Evolutionary conservation across 2,888 invertebrate genomes (phyloP).

Genomic region (Noctua janthe): DNA sequence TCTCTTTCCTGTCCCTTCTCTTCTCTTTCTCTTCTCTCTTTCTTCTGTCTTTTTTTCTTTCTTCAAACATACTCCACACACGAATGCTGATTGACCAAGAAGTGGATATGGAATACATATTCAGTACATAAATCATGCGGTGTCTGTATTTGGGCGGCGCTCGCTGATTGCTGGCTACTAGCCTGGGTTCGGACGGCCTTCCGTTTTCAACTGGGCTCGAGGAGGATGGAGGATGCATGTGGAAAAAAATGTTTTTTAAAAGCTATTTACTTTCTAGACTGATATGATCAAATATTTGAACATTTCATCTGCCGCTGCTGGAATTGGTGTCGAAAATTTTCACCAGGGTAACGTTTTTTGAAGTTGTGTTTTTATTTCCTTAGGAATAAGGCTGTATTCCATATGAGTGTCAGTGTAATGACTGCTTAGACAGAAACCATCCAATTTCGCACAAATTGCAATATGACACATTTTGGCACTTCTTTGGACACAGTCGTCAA

Average conservation of each 20-base stretch:
- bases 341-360: background rate
- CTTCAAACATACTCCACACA: constrained; percentile 1
- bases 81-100: constrained; percentile 45
- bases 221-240: constrained; percentile 20
- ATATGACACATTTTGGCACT: background rate
- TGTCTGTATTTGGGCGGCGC: constrained; percentile 61
- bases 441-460: background rate
- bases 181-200: constrained; percentile 61
- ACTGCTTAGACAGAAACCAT: background rate
- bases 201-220: constrained; percentile 61
- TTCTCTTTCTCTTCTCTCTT: too few relatives aligned
- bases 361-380: background rate
- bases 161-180: constrained; percentile 66
- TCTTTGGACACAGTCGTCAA: background rate
- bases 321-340: background rate
- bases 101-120: constrained; percentile 56
- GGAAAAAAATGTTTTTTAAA: background rate
- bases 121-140: constrained; percentile 61
- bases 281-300: background rate
- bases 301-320: background rate
- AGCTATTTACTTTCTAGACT: background rate
- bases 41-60: too few relatives aligned
- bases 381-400: background rate
- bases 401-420: background rate
- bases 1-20: too few relatives aligned